Percentiles rank a stretch among this genome's conserved stretches.
phyloP scores from a whole-genome alignment of 23 tunicate species.

The Aplidium turbinatum region DNA sequence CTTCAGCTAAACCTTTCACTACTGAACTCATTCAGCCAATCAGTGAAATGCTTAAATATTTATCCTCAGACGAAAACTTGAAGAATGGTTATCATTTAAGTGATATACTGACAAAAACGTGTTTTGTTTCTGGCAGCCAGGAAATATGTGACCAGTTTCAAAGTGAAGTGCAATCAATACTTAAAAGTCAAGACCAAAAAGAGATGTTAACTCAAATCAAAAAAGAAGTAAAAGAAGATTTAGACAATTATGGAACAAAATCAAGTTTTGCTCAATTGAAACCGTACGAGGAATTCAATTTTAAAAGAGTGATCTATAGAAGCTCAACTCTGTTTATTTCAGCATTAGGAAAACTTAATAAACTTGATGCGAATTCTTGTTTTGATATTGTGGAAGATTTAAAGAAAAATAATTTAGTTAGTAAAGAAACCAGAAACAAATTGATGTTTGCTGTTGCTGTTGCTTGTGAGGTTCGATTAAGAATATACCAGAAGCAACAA shows the following conservation, averaged over 20 bases:
- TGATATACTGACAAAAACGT: slow-evolving; percentile 12
- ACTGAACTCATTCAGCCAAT: slow-evolving; percentile 22
- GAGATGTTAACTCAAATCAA: neutral
- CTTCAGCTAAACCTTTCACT: neutral
- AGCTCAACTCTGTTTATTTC: neutral
- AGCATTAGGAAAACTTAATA: neutral
- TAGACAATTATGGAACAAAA: neutral
- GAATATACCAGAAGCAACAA: neutral
- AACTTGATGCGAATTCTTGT: neutral
- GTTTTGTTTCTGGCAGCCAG: slow-evolving; percentile 24
- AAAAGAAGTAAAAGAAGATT: slow-evolving; percentile 8
- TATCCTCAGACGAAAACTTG: neutral
- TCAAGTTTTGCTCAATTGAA: neutral
- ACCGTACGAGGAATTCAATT: neutral
- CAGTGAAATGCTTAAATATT: slow-evolving; percentile 11
- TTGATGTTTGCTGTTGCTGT: neutral
- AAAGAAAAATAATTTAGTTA: neutral
- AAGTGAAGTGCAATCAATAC: neutral
- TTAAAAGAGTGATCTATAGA: neutral
- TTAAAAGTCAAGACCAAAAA: neutral
- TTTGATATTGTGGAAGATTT: neutral
- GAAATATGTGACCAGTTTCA: slow-evolving; percentile 11
- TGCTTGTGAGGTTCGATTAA: too few relatives aligned
- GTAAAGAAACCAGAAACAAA: neutral
- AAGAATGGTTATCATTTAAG: neutral